Evolutionary conservation across 2,888 invertebrate species (phyloP).

Genomic region (Amitus sp.): DNA sequence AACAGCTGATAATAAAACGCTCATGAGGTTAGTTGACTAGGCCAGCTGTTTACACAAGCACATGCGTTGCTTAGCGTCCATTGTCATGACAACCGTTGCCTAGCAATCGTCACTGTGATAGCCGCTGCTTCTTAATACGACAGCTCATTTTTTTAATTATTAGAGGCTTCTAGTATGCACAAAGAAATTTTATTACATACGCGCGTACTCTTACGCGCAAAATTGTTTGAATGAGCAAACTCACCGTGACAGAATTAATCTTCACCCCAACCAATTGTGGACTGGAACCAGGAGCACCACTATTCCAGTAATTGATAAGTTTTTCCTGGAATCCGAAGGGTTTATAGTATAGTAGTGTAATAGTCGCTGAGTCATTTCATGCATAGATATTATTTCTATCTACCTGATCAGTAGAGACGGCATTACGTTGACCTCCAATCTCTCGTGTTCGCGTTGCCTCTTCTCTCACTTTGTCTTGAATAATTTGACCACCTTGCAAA

Average conservation of each 20-base stretch:
- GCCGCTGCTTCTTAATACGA: too few species aligned
- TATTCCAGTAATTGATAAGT: constrained; percentile 61
- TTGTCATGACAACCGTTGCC: too few species aligned
- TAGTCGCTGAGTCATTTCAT: constrained; percentile 45
- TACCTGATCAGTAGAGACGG: constrained; percentile 64
- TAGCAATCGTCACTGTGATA: too few species aligned
- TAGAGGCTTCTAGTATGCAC: too few species aligned
- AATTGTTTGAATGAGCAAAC: constrained; percentile 35
- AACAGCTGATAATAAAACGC: too few species aligned
- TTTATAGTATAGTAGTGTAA: constrained; percentile 23
- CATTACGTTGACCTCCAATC: constrained; percentile 58
- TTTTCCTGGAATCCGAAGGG: constrained; percentile 64
- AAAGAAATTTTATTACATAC: constrained; percentile 9
- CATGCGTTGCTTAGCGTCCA: too few species aligned
- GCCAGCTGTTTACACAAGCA: too few species aligned
- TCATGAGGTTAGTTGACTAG: too few species aligned
- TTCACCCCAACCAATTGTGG: constrained; percentile 57
- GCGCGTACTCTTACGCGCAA: too few species aligned
- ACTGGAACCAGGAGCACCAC: constrained; percentile 48
- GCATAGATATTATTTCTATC: constrained; percentile 39
- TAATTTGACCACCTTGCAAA: constrained; percentile 56
- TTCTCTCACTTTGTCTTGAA: constrained; percentile 56
- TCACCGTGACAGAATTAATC: constrained; percentile 61
- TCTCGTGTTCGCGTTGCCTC: constrained; percentile 56
- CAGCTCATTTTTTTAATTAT: too few species aligned